Evolutionary conservation across 2,797 vertebrate species (phyloP).

Genomic region (Sphenodon punctatus): DNA sequence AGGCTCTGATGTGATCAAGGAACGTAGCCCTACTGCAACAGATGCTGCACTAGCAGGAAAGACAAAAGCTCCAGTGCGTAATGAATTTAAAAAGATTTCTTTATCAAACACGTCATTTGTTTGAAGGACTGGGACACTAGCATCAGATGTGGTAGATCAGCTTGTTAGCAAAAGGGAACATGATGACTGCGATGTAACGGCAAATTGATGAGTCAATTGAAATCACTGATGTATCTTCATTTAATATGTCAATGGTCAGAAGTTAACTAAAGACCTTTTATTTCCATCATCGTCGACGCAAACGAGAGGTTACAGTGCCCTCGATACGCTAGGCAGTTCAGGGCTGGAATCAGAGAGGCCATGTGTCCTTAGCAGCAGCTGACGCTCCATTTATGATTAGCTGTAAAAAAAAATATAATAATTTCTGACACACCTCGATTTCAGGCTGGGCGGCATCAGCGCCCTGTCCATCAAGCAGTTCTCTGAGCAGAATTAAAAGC

Average conservation of each 20-base stretch:
- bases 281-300: slow-evolving; percentile 29
- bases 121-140: slow-evolving; percentile 74
- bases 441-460: background rate
- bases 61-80: slow-evolving; percentile 73
- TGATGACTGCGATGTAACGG: slow-evolving; percentile 56
- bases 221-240: slow-evolving; percentile 75
- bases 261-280: slow-evolving; percentile 64
- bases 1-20: slow-evolving; percentile 73
- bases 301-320: slow-evolving; percentile 43
- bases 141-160: slow-evolving; percentile 72
- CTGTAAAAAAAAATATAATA: slow-evolving; percentile 51
- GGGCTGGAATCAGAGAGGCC: slow-evolving; percentile 20
- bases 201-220: slow-evolving; percentile 76
- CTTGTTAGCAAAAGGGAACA: slow-evolving; percentile 77
- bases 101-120: slow-evolving; percentile 77
- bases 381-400: slow-evolving; percentile 22
- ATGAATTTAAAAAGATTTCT: slow-evolving; percentile 74
- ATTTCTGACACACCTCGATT: slow-evolving; percentile 41
- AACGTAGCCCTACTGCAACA: slow-evolving; percentile 62
- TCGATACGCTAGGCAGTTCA: background rate
- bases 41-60: slow-evolving; percentile 74
- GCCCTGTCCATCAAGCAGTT: slow-evolving; percentile 50
- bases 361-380: slow-evolving; percentile 24
- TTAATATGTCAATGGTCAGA: slow-evolving; percentile 69
- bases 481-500: slow-evolving; percentile 40